Base-by-base conservation (phyloP, 2,888 invertebrate species). In the Cerastis leucographa region DNA sequence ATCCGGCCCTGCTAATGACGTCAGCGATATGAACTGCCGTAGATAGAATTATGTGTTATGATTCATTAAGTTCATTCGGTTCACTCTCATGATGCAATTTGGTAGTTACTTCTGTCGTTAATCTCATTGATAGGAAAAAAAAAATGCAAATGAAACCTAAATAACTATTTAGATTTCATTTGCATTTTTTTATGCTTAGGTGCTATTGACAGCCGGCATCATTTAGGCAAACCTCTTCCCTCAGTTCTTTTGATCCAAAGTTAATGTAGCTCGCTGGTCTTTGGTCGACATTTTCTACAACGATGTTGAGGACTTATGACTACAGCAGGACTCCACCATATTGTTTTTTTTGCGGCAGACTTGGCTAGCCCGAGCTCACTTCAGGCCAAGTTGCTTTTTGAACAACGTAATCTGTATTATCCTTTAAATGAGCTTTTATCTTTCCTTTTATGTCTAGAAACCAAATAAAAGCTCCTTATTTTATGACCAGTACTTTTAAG, bases 1-100 rank as follows among this genome's bases (percentile, higher is more conserved):
- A 81, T 81, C 56, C 70, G 54, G 54, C 76, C 42, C 59, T 83
- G 80, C 66, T 73, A 80, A 74, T 78, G 73, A 72, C 66, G 59
- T 77, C 69, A 72, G 44, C 61, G 29, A 64, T 49, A 69, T 51
- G 44, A 62, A 70, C 64, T 70, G 69, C 40, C 61, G 67, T 65
- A 68, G 62, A 79, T 42, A 78, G 54, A 75, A 51, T 66, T 79
- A 56, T 61, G 44, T 42, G 56, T 59, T 62, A 82, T 71, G 65
- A 65, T 56, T 77, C 71, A 82, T 74, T 72, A 72, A 61, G 49
- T 75, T 79, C 29, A 75, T 72, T 72, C 35, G 61, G 29, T 9
- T 78, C 62, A 25, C 65, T 66, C 14, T 40, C 22, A 29, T 29
- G 17, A 11, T 61, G 54, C 42, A 22, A 40, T 56, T 65, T 25